phyloP scores from a whole-genome alignment of 2,888 invertebrate species.

The Atethmia centrago region DNA sequence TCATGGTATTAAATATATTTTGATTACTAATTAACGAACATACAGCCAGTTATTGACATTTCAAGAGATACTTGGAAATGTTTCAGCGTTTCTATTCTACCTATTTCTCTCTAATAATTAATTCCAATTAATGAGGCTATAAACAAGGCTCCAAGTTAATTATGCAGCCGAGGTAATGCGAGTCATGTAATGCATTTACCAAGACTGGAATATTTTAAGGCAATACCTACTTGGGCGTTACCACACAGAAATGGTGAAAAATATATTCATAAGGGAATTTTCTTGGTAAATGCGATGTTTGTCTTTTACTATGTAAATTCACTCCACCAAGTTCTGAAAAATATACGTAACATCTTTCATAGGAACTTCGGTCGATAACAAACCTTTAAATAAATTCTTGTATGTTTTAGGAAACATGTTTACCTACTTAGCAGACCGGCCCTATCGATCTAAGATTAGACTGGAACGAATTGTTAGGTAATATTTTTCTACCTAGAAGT shows the following conservation, averaged over 20 bases:
- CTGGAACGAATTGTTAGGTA: constrained; percentile 7
- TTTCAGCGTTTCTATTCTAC: constrained; percentile 34
- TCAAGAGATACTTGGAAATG: neutral
- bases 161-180: constrained; percentile 67
- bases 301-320: constrained; percentile 35
- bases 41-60: neutral
- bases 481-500: constrained; percentile 11
- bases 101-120: constrained; percentile 39
- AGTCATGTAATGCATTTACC: no score
- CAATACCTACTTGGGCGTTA: constrained; percentile 38
- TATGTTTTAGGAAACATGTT: constrained; percentile 34
- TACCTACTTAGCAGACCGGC: constrained; percentile 29
- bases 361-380: constrained; percentile 26
- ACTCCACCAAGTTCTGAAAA: constrained; percentile 19
- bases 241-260: constrained; percentile 36
- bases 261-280: constrained; percentile 38
- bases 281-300: constrained; percentile 37
- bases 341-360: constrained; percentile 25
- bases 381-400: constrained; percentile 34
- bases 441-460: constrained; percentile 42
- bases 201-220: constrained; percentile 64
- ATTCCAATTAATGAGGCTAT: constrained; percentile 65
- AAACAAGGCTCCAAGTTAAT: constrained; percentile 66
- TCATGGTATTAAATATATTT: neutral
- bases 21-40: neutral